Evolutionary conservation across 2,888 invertebrate species (phyloP), one percentile per base, ranked within the genome.

Genomic region (Tenthredo scrophulariae): DNA sequence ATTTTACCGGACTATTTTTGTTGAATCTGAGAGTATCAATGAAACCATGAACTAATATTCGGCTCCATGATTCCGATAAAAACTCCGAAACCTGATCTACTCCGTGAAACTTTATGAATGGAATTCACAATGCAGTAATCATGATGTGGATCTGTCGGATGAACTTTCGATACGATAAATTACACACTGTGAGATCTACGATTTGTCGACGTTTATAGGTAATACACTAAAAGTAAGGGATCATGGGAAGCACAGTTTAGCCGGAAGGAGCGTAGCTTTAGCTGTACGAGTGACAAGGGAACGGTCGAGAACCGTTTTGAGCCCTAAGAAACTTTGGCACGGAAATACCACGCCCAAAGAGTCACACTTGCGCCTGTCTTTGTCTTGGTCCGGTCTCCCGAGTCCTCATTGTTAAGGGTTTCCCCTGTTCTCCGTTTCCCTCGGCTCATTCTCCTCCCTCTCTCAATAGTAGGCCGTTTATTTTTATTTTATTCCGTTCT

Each of bases 291-390:
- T 80, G 80, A 80, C 80, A 80, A 62, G 62, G 79, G 79, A 79
- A 79, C 43, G 75, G 77, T 77, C 54, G 43, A 43, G 54, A 77
- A 77, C 15, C 80, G 80, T 62, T 80, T 80, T 62, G 80, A 26
- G 50, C 80, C 80, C 80, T 62, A 80, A 80, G 80, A 80, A 80
- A 80, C 62, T 40, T 40, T 37, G 5, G 37, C 80, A 13, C 43
- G 77, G 29, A 77, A 77, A 77, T 77, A 77, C 77, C 77, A 50
- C 77, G 37, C 80, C 80, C 80, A 40, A 80, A 62, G 40, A 80
- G 80, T 80, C 62, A 80, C 40, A 62, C 80, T 62, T 80, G 33
- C 22, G 40, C 22, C 77, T 26, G n/a, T 58, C 37, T 80, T 62
- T 22, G 22, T 80, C 62, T 22, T 62, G 33, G 29, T 67, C 62